Evolutionary conservation across 1,140 invertebrate species (phyloP), one percentile per base, ranked within the genome.

Genomic region (Caenorhabditis brenneri): DNA sequence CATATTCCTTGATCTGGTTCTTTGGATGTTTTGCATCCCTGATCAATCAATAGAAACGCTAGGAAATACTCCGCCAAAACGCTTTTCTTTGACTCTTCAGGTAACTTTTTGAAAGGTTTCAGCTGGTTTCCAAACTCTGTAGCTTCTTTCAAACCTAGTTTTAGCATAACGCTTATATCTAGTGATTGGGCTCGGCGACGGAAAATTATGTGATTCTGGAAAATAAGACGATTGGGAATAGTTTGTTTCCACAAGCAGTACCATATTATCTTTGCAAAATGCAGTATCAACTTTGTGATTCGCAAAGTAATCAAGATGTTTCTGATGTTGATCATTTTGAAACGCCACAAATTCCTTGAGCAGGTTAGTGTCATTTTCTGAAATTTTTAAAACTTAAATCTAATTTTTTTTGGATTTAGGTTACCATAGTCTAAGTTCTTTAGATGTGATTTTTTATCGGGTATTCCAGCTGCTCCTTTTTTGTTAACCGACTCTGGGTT

Each of bases 21-120:
- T 69, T 36, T 12, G 15, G 65, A 19, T 22, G 82, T 84, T 12
- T 55, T 48, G 27, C 42, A 81, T 15, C 49, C 74, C 15, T 80
- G 74, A 55, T 84, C 82, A 22, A 84, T 53, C 6, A 84, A 22
- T 49, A 84, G 84, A 46, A 84, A 84, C 0, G 22, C 82, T 5
- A 84, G 9, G 27, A 19, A 33, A 55, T 48, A 84, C 29, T 84
- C 82, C 7, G 42, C 36, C 27, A 84, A 19, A 12, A 19, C n/a
- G 19, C 6, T 51, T 51, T 51, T 19, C 12, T 51, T 51, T 7
- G 48, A 51, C 10, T 3, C 10, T 51, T 51, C 12, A n/a, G 48
- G 19, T 16, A 51, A 4, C 0, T 51, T 51, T n/a, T 48, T 55
- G 78, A 84, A 84, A 36, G 49, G 42, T n/a, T n/a, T 5, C 42